Base-by-base conservation (phyloP, 2,113 vertebrate genomes). In the Enhydra lutris region DNA sequence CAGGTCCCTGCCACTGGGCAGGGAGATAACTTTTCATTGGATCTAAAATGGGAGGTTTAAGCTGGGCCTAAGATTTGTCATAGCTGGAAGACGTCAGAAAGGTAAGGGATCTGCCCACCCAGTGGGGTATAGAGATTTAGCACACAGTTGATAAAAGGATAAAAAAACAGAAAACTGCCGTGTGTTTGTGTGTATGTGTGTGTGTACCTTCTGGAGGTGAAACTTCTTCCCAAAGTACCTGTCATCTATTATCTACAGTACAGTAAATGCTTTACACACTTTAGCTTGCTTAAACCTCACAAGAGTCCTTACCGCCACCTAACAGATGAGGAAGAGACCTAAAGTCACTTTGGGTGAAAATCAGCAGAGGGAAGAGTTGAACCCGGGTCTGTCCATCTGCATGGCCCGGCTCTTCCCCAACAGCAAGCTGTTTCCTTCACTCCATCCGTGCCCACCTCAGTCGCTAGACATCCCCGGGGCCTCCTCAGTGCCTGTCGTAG, bases 371-470 rank as follows among this genome's bases (percentile, higher is more conserved):
- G 39, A 63, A 24, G 55, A 65, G 31, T 11, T 0, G 0, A 88
- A 47, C n/a, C 24, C 13, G 13, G 39, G 7, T 3, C 67, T 52
- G n/a, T 23, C 7, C 14, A 1, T 34, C 59, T 34, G 24, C 4
- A 20, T 2, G 0, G 42, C 23, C 15, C 47, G 7, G 6, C 13
- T 52, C 39, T 11, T 21, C 12, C 9, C 69, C 50, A 15, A 4
- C 45, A 14, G 5, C 0, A 0, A 85, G 31, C 61, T 55, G 42
- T 47, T 29, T 17, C 29, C 17, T 39, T 31, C 6, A 3, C 26
- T 74, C 69, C 79, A 73, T 21, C n/a, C 17, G 55, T 31, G 13
- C 42, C 69, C 1, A 0, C 57, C 87, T 94, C 29, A 0, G 7
- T 26, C 47, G 24, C 24, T 11, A 12, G 67, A 52, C 0, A 0